Base-by-base conservation (phyloP, 2,113 vertebrate species). In the Turnix velox region DNA sequence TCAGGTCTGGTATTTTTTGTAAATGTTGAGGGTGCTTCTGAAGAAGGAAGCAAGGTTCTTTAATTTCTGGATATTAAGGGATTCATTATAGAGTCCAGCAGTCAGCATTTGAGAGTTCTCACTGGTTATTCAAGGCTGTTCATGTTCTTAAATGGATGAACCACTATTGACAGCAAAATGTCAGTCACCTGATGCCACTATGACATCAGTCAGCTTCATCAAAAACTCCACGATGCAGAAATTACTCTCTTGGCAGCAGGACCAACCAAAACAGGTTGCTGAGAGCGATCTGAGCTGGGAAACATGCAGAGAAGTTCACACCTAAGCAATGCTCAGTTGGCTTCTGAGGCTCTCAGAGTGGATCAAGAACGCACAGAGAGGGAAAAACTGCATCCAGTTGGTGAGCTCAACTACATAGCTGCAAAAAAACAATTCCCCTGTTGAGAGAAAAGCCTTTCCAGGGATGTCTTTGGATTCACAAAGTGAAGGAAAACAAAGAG, bases 401-500 rank as follows among this genome's bases (percentile, higher is more conserved):
- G 42, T 85, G 71, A 90, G 58, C 39, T 52, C 35, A 61, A 0
- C 59, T 62, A 46, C 0, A 0, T 33, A 35, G 22, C 73, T 81
- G 90, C n/a, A n/a, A 86, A 75, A 25, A 75, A 92, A 91, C 58
- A 65, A 31, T 61, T 84, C 48, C 54, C 39, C 19, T 1, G 5
- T 24, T 90, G 83, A 88, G 87, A 82, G 62, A 68, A 86, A 67
- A 90, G 40, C 37, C 39, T 77, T 67, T 43, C 39, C 59, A 77
- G 79, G 63, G 57, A 61, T 28, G 67, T 51, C 39, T 84, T 67
- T 63, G 46, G 76, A 80, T 66, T 84, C 49, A 63, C 52, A 63
- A 9, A 55, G 55, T 63, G 55, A 73, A 74, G 37, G 35, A 82
- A 86, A 92, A 72, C 35, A 67, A 67, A 88, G 84, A 18, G 3